Conservation (phyloP, 2,797 vertebrate genomes). For the Botia almorhae region DNA sequence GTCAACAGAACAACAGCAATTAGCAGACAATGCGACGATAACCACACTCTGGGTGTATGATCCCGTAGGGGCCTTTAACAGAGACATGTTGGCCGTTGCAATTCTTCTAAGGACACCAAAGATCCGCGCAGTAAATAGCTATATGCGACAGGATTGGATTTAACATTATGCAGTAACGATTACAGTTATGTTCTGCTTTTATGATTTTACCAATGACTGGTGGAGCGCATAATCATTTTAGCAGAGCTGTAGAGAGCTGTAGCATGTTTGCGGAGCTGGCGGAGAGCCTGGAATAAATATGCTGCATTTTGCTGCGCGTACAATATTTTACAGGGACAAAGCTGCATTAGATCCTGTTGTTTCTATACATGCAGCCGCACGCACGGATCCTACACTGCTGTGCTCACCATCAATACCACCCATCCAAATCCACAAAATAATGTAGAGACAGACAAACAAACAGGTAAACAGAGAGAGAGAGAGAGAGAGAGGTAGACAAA, state of each 20-base stretch:
- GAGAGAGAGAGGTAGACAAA: no score
- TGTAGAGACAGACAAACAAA: background rate
- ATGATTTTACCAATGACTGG: slow-evolving; percentile 34
- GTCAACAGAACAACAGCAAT: slow-evolving; percentile 23
- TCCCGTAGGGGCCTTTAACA: slow-evolving; percentile 23
- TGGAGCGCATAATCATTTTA: slow-evolving; percentile 40
- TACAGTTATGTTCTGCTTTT: slow-evolving; percentile 35
- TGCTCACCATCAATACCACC: background rate
- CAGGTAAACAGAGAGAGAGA: background rate
- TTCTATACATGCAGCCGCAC: background rate
- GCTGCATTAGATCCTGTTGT: slow-evolving; percentile 16
- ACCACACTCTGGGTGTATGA: slow-evolving; percentile 20
- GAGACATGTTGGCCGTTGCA: slow-evolving; percentile 1
- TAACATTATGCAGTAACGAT: slow-evolving; percentile 39
- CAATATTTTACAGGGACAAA: slow-evolving; percentile 10
- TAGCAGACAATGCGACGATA: slow-evolving; percentile 10
- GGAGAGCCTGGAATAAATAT: slow-evolving; percentile 20
- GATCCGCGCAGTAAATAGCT: slow-evolving; percentile 15
- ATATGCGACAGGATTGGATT: slow-evolving; percentile 20
- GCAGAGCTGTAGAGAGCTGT: slow-evolving; percentile 4
- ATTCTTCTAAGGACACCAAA: slow-evolving; percentile 26
- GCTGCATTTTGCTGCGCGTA: slow-evolving; percentile 1
- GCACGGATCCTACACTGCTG: background rate
- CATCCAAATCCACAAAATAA: background rate
- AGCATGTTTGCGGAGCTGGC: slow-evolving; percentile 39